These are phyloP conservation scores for Novumbra hubbsi DNA, from an alignment of 2,797 vertebrate genomes.

Conservation along the genomic window DNA sequence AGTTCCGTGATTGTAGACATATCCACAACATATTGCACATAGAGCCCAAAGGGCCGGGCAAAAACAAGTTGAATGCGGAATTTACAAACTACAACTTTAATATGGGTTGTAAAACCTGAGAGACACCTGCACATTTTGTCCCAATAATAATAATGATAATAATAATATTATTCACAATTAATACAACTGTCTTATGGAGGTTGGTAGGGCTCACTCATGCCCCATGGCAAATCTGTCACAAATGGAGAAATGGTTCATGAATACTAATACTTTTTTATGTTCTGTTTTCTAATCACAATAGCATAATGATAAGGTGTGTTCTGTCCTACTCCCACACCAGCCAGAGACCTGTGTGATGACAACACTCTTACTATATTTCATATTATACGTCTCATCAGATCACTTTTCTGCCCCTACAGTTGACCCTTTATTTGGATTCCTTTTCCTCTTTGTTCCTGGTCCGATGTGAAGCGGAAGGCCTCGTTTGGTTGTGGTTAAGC, in stretches of 20 bases:
- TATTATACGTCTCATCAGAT: not conserved
- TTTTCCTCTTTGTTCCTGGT: constrained; percentile 20
- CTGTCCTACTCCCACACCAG: not conserved
- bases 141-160: too few species aligned
- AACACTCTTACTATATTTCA: not conserved
- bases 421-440: not conserved
- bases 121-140: constrained; percentile 17
- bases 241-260: constrained; percentile 44
- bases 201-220: not conserved
- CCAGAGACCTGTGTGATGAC: not conserved
- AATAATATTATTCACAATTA: constrained; percentile 54
- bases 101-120: constrained; percentile 18
- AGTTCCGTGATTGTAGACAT: too few species aligned
- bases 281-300: constrained; percentile 29
- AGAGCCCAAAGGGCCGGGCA: too few species aligned
- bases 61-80: too few species aligned
- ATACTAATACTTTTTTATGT: constrained; percentile 42
- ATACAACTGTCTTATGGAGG: constrained; percentile 32
- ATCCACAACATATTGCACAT: too few species aligned
- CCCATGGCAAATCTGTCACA: constrained; percentile 35
- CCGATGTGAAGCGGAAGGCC: constrained; percentile 10
- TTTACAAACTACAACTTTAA: not conserved
- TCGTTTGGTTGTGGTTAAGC: constrained; percentile 35
- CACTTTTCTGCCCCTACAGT: not conserved
- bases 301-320: constrained; percentile 22